phyloP scores from a whole-genome alignment of 2,797 vertebrate genomes.

The Bradypodion pumilum region DNA sequence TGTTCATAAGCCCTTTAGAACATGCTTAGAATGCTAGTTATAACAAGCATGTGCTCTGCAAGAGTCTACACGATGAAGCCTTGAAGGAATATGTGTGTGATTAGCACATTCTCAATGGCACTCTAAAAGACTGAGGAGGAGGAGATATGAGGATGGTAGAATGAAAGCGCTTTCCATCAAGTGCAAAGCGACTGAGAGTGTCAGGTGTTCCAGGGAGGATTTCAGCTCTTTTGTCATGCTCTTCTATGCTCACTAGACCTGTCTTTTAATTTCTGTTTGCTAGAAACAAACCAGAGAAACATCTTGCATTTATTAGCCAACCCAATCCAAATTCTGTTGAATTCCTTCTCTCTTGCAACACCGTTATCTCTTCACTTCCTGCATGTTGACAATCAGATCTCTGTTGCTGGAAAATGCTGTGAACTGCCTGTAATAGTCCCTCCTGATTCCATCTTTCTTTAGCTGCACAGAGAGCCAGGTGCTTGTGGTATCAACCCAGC shows the following conservation, averaged over 20 bases:
- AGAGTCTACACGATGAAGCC: not conserved
- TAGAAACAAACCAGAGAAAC: not conserved
- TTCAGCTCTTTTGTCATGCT: not conserved
- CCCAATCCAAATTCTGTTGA: not conserved
- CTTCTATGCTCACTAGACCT: not conserved
- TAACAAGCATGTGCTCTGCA: constrained; percentile 5
- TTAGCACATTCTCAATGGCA: not conserved
- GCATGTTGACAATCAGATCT: not conserved
- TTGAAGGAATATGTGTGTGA: not conserved
- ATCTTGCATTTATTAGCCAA: not conserved
- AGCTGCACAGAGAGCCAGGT: not conserved
- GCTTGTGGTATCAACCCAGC: not conserved
- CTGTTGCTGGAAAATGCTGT: not conserved
- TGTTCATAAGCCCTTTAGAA: constrained; percentile 3
- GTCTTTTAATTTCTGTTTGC: not conserved
- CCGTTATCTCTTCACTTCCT: not conserved
- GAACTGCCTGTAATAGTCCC: not conserved
- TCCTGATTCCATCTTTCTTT: not conserved
- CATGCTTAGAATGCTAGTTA: constrained; percentile 33
- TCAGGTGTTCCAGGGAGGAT: not conserved
- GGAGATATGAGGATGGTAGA: not conserved
- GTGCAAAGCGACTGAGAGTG: not conserved
- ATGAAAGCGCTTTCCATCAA: not conserved
- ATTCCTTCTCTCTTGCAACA: too few species aligned
- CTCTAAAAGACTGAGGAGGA: constrained; percentile 2